Evolutionary conservation across 2,888 invertebrate species (phyloP), one percentile per base, ranked within the genome.

Genomic region (Noctua janthina): DNA sequence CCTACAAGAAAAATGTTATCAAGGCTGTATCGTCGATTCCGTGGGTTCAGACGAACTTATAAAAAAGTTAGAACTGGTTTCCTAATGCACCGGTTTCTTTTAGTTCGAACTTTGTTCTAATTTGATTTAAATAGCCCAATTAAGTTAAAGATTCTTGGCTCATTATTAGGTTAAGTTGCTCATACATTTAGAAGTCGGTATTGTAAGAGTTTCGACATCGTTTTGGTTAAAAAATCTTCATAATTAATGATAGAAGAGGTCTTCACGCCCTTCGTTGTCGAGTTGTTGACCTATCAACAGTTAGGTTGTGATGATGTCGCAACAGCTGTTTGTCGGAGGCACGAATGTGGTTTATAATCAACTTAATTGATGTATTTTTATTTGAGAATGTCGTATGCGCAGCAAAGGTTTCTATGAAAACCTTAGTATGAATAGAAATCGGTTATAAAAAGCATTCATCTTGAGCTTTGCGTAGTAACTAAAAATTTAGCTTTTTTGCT

Each of bases 51-150:
- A 83, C 72, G 84, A 85, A 79, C 84, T 81, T 76, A 88, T 87
- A 88, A 90, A 93, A 93, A 92, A 89, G 73, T 78, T 75, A 29
- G 15, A 89, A 93, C 93, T 74, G 90, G 93, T 93, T 94, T 91
- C 81, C 75, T 89, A 90, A 90, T 91, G 90, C 91, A 90, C 88
- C 88, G 88, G 91, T 89, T 90, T 86, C 64, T 83, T 35, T 72
- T 51, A 64, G 67, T 74, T 81, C 80, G 72, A 76, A 70, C 39
- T 54, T 66, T 59, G 76, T 85, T 83, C 76, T 86, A 81, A 88
- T 87, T 77, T 78, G 46, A 73, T 75, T 79, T 73, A 62, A 76
- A 70, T 69, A 54, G 20, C 29, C 11, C 39, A 39, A 85, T 82
- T 77, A 59, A 20, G 54, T n/a, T 46, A 67, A 43, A 43, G 13